Conservation (phyloP, 2,113 vertebrate species). For the Gadus chalcogrammus region DNA sequence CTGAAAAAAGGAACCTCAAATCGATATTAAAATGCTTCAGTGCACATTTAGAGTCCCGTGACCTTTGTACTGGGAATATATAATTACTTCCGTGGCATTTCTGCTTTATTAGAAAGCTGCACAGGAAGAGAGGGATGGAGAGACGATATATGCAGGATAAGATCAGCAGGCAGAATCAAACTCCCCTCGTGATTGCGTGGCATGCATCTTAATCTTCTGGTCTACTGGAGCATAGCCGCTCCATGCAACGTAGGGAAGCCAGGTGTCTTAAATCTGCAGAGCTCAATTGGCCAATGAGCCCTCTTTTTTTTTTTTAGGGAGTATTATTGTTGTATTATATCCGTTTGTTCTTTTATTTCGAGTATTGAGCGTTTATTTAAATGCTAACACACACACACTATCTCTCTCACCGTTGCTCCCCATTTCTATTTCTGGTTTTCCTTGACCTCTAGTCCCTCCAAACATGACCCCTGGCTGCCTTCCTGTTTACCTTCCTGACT, state of each 20-base stretch:
- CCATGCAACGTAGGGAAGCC: not conserved
- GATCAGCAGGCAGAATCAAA: not conserved
- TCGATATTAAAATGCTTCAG: too few relatives aligned
- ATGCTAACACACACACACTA: not conserved
- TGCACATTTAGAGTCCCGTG: not conserved
- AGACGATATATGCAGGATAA: not conserved
- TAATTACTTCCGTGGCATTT: not conserved
- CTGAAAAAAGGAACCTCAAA: too few relatives aligned
- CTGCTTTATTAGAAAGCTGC: not conserved
- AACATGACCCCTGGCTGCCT: constrained; percentile 35
- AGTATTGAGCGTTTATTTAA: too few relatives aligned
- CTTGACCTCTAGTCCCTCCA: constrained; percentile 36
- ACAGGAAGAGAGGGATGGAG: not conserved
- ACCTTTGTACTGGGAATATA: too few relatives aligned
- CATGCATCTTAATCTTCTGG: not conserved
- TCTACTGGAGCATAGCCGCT: not conserved
- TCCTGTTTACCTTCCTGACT: constrained; percentile 34
- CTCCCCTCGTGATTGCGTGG: not conserved
- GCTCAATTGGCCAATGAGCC: not conserved
- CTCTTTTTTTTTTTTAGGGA: too few relatives aligned
- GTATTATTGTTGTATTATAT: not conserved
- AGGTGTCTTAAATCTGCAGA: not conserved
- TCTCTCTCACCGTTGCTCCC: not conserved
- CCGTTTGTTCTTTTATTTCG: not conserved
- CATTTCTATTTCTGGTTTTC: not conserved